These are phyloP conservation scores for Poeciliopsis retropinna DNA, from an alignment of 2,113 vertebrate genomes.

Conservation along the genomic window DNA sequence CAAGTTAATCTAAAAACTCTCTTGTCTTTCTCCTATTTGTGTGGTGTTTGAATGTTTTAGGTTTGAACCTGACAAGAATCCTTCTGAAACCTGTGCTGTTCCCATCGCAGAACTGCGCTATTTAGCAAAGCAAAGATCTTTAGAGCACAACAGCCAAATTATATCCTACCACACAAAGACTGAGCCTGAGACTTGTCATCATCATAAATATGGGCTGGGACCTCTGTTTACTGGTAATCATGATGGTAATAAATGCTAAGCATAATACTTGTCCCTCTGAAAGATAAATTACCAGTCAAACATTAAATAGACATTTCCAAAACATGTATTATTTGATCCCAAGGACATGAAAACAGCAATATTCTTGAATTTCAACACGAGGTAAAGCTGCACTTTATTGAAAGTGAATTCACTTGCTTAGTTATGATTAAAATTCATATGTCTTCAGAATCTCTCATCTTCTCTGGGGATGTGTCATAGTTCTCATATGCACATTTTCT, in stretches of 20 bases:
- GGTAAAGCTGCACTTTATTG: neutral
- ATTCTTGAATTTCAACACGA: neutral
- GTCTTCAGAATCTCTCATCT: too few relatives aligned
- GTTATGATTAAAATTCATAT: neutral
- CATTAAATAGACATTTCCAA: neutral
- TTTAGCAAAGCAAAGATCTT: neutral
- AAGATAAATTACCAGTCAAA: neutral
- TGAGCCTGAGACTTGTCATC: neutral
- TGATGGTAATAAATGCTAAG: neutral
- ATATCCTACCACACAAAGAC: neutral
- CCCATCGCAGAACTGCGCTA: neutral
- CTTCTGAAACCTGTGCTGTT: neutral
- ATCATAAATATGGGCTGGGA: neutral
- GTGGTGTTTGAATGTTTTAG: too few relatives aligned
- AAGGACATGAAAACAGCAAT: neutral
- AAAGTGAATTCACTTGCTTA: neutral
- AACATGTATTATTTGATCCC: neutral
- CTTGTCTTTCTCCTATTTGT: too few relatives aligned
- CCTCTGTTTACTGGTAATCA: neutral
- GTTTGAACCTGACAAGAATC: neutral
- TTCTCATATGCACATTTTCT: neutral
- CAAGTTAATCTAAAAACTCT: too few relatives aligned
- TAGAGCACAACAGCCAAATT: neutral
- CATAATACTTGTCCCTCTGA: neutral
- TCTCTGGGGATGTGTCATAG: too few relatives aligned